Conservation (phyloP, 2,113 vertebrate genomes). For the Scortum barcoo region DNA sequence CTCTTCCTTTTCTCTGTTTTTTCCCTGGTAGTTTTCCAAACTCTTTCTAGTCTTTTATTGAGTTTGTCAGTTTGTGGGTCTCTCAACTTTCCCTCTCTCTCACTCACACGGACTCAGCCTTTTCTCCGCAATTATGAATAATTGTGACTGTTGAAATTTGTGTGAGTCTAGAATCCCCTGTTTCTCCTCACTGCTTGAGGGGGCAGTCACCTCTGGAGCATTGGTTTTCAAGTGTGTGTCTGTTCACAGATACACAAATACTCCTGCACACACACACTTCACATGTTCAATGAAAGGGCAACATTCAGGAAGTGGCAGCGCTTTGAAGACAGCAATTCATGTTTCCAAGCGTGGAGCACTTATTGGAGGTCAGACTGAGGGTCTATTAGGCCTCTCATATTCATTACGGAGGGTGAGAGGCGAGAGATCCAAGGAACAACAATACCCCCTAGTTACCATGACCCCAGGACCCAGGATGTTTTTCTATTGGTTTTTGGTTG, state of each 20-base stretch:
- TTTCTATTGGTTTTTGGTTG: slow-evolving; percentile 78
- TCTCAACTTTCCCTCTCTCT: slow-evolving; percentile 54
- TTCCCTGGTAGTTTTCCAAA: slow-evolving; percentile 43
- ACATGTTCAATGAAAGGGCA: slow-evolving; percentile 71
- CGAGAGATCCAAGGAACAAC: slow-evolving; percentile 71
- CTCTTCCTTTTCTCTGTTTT: slow-evolving; percentile 21
- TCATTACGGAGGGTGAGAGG: slow-evolving; percentile 80
- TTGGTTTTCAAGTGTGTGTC: slow-evolving; percentile 61
- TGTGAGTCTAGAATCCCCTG: slow-evolving; percentile 78
- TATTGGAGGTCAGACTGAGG: slow-evolving; percentile 80
- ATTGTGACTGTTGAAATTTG: slow-evolving; percentile 84
- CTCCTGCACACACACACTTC: slow-evolving; percentile 46
- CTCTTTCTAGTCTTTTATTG: slow-evolving; percentile 47
- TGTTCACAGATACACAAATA: slow-evolving; percentile 26
- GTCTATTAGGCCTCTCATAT: slow-evolving; percentile 84
- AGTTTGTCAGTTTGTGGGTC: slow-evolving; percentile 57
- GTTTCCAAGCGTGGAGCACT: slow-evolving; percentile 81
- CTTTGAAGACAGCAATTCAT: slow-evolving; percentile 83
- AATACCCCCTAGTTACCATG: slow-evolving; percentile 73
- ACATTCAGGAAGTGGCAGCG: slow-evolving; percentile 76
- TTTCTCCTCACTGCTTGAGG: slow-evolving; percentile 74
- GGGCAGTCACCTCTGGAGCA: slow-evolving; percentile 73
- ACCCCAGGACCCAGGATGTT: slow-evolving; percentile 80
- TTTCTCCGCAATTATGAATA: slow-evolving; percentile 87
- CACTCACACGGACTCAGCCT: slow-evolving; percentile 31